phyloP scores from a whole-genome alignment of 2,888 invertebrate species.

The Athrips mouffetella region DNA sequence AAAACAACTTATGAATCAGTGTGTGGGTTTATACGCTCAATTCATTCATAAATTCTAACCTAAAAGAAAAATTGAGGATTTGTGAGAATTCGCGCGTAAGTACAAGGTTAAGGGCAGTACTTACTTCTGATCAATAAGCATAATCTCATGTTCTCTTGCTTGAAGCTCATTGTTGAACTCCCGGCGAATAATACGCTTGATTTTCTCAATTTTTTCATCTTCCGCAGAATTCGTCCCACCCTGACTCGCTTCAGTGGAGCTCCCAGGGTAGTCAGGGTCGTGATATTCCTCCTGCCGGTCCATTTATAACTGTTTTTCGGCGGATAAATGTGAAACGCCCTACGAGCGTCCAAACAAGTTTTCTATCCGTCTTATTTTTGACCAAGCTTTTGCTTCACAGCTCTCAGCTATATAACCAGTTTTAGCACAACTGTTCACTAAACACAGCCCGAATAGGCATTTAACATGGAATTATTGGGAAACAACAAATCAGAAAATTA shows the following conservation, averaged over 20 bases:
- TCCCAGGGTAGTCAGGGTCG: conserved; percentile 79
- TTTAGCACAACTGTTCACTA: conserved; percentile 26
- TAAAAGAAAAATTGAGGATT: no score
- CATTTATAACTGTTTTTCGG: conserved; percentile 48
- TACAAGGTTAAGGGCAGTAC: conserved; percentile 32
- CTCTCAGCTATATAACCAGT: conserved; percentile 19
- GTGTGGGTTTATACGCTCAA: conserved; percentile 2
- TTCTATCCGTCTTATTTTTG: conserved; percentile 23
- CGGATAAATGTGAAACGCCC: conserved; percentile 48
- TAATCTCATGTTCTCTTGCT: conserved; percentile 83
- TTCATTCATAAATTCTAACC: conserved; percentile 6
- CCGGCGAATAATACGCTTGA: conserved; percentile 80
- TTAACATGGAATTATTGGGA: conserved; percentile 16
- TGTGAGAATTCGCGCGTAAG: background rate
- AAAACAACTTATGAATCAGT: conserved; percentile 5
- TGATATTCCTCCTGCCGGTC: conserved; percentile 73
- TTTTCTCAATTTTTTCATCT: conserved; percentile 68
- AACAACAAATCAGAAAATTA: conserved; percentile 46
- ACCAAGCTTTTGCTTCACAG: conserved; percentile 25
- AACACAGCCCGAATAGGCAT: conserved; percentile 17
- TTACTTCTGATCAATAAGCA: conserved; percentile 82
- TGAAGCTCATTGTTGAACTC: conserved; percentile 86
- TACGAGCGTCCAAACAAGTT: conserved; percentile 35
- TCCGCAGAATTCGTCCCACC: conserved; percentile 41
- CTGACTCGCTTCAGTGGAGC: conserved; percentile 40